Percentiles rank a stretch among this genome's conserved stretches.
Conservation (phyloP, 2,113 vertebrate genomes). For the Heloderma charlesbogerti region DNA sequence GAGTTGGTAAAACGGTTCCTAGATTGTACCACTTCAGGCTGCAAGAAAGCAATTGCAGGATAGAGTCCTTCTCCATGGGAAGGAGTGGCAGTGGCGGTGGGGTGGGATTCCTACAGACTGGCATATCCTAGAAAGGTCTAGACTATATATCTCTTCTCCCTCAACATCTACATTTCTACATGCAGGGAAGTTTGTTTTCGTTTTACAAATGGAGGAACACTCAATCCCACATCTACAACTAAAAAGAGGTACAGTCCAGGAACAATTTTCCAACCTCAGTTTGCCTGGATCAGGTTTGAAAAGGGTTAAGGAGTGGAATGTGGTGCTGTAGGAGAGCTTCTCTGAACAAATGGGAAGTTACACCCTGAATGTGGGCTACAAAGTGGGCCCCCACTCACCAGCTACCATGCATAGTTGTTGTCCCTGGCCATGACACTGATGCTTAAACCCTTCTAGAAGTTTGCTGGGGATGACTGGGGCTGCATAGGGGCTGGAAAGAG, state of each 20-base stretch:
- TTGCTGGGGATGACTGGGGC: background rate
- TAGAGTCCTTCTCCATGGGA: background rate
- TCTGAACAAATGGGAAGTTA: background rate
- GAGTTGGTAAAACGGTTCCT: background rate
- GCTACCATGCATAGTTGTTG: background rate
- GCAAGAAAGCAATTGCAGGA: background rate
- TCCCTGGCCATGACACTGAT: background rate
- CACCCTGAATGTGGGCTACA: background rate
- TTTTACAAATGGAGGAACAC: background rate
- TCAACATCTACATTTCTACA: background rate
- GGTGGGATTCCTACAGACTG: fast-evolving
- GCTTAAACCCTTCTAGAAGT: background rate
- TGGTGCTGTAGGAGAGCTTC: background rate
- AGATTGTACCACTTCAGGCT: background rate
- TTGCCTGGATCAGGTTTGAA: background rate
- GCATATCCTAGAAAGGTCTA: background rate
- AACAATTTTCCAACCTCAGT: background rate
- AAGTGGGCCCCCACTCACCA: background rate
- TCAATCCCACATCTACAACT: background rate
- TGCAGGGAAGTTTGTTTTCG: background rate
- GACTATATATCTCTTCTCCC: background rate
- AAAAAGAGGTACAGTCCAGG: background rate
- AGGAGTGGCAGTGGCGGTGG: background rate
- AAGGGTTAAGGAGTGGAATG: background rate
- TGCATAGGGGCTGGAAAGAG: background rate